These are phyloP conservation scores for Acanthurus leucopareius DNA, from an alignment of 2,797 vertebrate genomes.

Conservation along the genomic window DNA sequence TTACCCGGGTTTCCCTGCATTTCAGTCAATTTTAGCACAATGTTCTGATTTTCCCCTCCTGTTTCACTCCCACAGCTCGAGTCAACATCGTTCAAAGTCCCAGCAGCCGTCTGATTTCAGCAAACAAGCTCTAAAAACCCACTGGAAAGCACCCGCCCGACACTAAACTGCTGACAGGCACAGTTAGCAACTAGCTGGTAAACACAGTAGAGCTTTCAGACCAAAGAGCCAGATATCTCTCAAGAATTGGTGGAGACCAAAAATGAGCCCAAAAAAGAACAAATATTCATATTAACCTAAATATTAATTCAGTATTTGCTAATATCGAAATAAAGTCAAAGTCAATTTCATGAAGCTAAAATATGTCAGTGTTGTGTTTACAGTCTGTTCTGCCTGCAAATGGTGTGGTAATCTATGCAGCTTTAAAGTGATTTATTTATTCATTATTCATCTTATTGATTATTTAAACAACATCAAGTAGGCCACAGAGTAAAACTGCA, in stretches of 20 bases:
- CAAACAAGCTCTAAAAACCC: neutral
- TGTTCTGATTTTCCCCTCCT: neutral
- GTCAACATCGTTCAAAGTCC: neutral
- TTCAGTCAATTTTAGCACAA: neutral
- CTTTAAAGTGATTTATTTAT: neutral
- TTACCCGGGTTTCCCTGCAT: neutral
- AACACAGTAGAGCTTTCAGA: neutral
- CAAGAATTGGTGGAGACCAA: neutral
- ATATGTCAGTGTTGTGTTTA: neutral
- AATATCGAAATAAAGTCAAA: neutral
- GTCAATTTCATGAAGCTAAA: neutral
- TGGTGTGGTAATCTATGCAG: neutral
- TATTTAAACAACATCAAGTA: neutral
- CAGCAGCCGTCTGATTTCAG: neutral
- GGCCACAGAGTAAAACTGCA: conserved; percentile 4
- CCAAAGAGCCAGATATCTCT: neutral
- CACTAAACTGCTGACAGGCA: neutral
- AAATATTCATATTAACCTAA: neutral
- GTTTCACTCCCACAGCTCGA: neutral
- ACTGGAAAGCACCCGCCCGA: neutral
- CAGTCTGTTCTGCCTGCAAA: neutral
- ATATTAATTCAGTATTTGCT: neutral
- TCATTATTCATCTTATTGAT: neutral
- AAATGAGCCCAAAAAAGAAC: neutral
- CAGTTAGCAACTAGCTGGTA: neutral